These are phyloP conservation scores for Bombus fervidus DNA, from an alignment of 1,140 invertebrate species.

Conservation along the genomic window DNA sequence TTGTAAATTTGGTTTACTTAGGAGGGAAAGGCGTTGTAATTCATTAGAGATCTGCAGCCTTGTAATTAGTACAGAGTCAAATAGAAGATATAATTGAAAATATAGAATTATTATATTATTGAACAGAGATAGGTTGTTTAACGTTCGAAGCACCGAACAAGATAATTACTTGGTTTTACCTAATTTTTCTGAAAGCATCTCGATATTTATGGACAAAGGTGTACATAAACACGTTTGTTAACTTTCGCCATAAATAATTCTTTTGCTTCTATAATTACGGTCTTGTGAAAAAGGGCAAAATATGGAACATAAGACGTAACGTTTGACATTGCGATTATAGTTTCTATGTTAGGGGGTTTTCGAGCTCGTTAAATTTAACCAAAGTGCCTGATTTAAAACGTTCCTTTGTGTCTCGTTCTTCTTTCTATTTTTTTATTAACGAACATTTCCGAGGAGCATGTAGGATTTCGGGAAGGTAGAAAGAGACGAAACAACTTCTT, in stretches of 20 bases:
- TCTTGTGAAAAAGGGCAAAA: background rate
- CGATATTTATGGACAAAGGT: background rate
- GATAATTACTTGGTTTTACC: too few relatives aligned
- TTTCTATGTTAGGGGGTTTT: background rate
- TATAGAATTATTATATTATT: too few relatives aligned
- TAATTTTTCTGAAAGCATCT: background rate
- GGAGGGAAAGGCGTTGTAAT: too few relatives aligned
- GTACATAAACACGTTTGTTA: background rate
- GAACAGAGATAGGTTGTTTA: too few relatives aligned
- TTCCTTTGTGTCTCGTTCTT: background rate
- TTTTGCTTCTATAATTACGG: background rate
- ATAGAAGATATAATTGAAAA: too few relatives aligned
- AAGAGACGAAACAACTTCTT: background rate
- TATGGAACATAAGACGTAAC: background rate
- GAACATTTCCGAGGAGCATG: background rate
- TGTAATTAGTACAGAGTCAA: too few relatives aligned
- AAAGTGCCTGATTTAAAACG: background rate
- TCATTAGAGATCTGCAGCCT: too few relatives aligned
- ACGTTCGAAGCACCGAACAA: too few relatives aligned
- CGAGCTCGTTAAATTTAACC: background rate
- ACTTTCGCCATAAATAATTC: background rate
- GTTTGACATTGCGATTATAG: background rate
- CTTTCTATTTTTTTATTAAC: background rate
- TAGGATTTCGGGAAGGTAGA: background rate
- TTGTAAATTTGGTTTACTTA: too few relatives aligned